These are phyloP conservation scores for Dromococcyx pavoninus DNA, from an alignment of 2,797 vertebrate species.

Conservation along the genomic window DNA sequence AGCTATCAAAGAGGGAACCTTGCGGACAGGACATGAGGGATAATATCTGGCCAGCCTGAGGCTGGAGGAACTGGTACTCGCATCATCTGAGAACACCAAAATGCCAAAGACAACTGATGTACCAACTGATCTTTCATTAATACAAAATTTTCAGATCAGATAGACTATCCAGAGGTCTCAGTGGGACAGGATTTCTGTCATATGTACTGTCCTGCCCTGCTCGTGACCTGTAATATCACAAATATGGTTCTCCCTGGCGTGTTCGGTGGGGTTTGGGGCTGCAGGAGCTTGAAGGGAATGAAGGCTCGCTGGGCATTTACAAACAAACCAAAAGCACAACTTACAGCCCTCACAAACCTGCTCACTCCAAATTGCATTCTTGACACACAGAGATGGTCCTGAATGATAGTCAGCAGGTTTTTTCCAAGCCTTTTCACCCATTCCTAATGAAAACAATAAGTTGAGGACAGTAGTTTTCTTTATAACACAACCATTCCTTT, in stretches of 20 bases:
- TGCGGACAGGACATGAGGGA: not conserved
- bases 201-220: not conserved
- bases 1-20: not conserved
- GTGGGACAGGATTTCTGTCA: not conserved
- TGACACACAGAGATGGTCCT: not conserved
- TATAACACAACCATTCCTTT: slow-evolving; percentile 39
- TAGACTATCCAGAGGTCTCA: not conserved
- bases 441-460: slow-evolving; percentile 27
- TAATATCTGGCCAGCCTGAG: not conserved
- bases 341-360: not conserved
- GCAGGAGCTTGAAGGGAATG: not conserved
- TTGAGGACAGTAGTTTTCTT: slow-evolving; percentile 61
- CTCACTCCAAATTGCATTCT: not conserved
- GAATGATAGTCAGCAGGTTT: accelerated
- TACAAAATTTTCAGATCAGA: not conserved
- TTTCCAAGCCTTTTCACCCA: not conserved
- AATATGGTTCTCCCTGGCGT: not conserved
- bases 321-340: not conserved
- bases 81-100: not conserved
- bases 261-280: not conserved
- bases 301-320: accelerated
- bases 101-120: not conserved
- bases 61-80: not conserved
- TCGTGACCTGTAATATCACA: not conserved
- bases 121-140: not conserved